Conservation (phyloP, 1,140 invertebrate genomes). For the Diplogasteroides magnus region DNA sequence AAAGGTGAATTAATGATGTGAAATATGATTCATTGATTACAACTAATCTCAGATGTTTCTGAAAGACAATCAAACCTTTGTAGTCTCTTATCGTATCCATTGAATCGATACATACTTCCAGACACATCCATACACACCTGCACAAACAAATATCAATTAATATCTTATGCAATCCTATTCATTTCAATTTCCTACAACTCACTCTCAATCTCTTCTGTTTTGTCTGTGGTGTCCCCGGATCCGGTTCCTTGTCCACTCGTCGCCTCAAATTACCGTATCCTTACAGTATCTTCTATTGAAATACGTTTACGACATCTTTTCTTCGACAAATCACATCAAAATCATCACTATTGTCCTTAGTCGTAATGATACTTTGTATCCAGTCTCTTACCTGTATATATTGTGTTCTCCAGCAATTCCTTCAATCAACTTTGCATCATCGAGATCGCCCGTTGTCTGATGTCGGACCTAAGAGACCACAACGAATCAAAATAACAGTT, state of each 20-base stretch:
- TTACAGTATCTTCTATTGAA: too few relatives aligned
- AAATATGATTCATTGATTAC: too few relatives aligned
- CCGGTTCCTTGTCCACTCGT: slow-evolving; percentile 64
- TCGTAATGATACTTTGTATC: slow-evolving; percentile 70
- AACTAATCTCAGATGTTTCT: too few relatives aligned
- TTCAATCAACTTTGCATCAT: slow-evolving; percentile 91
- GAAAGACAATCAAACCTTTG: too few relatives aligned
- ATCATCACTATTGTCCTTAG: too few relatives aligned
- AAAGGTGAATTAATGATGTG: too few relatives aligned
- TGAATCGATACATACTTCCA: slow-evolving; percentile 93
- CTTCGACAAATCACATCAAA: background rate
- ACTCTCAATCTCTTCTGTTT: slow-evolving; percentile 83
- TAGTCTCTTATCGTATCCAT: slow-evolving; percentile 83
- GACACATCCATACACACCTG: slow-evolving; percentile 85
- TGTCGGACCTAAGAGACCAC: slow-evolving; percentile 57
- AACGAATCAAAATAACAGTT: too few relatives aligned
- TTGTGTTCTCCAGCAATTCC: slow-evolving; percentile 71
- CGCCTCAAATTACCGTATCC: slow-evolving; percentile 10
- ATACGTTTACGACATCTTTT: slow-evolving; percentile 13
- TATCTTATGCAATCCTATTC: too few relatives aligned
- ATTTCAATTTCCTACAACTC: too few relatives aligned
- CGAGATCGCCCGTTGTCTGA: slow-evolving; percentile 86
- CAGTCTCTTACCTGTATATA: slow-evolving; percentile 69
- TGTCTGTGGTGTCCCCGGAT: slow-evolving; percentile 74
- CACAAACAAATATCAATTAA: too few relatives aligned